Evolutionary conservation across 2,113 vertebrate species (phyloP).

Genomic region (Phaethon lepturus): DNA sequence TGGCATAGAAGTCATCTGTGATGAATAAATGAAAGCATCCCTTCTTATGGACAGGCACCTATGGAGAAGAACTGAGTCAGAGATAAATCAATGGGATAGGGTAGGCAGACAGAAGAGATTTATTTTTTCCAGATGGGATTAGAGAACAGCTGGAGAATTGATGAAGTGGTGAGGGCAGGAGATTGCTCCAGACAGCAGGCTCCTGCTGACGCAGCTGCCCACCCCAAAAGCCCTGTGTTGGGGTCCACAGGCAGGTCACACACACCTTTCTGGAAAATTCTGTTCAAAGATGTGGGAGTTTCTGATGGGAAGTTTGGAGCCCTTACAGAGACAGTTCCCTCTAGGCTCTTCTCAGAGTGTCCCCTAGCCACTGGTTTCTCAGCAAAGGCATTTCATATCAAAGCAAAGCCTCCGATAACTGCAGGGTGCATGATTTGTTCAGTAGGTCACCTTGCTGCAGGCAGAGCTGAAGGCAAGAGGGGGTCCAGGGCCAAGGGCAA

Average conservation of each 20-base stretch:
- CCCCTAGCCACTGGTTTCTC: neutral
- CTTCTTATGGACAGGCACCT: neutral
- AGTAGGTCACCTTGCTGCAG: rapidly evolving
- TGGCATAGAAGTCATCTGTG: neutral
- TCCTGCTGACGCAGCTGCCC: neutral
- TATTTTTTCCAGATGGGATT: neutral
- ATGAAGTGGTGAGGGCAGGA: neutral
- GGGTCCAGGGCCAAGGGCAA: neutral
- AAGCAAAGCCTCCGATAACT: neutral
- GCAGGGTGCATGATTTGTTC: too few species aligned
- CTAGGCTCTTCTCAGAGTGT: neutral
- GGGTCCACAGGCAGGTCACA: neutral
- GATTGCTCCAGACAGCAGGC: neutral
- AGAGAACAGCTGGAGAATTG: neutral
- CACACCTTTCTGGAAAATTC: neutral
- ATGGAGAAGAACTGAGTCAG: neutral
- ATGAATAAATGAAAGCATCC: neutral
- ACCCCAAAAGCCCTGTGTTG: neutral
- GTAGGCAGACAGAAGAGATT: neutral
- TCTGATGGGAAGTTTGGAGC: neutral
- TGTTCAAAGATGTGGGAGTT: neutral
- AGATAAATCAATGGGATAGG: neutral
- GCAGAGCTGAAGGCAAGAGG: neutral
- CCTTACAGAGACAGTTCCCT: neutral
- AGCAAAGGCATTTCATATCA: neutral